These are phyloP conservation scores for Nanorana parkeri DNA, from an alignment of 2,113 vertebrate species.

Conservation along the genomic window DNA sequence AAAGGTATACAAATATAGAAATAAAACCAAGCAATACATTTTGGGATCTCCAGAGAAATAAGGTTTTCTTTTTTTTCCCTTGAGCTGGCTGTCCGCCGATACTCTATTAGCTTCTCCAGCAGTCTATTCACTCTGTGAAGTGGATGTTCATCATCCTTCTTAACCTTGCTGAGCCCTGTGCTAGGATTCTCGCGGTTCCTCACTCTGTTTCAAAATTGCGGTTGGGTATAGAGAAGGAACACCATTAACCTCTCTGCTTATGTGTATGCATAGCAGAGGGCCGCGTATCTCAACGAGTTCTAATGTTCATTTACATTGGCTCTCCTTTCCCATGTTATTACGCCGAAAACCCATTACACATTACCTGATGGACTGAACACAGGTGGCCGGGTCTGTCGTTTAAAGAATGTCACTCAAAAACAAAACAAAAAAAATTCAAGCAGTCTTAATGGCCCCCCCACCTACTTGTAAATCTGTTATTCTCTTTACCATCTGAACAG, in stretches of 20 bases:
- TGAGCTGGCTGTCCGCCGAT: background rate
- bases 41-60: background rate
- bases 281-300: slow-evolving; percentile 37
- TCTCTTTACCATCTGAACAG: too few species aligned
- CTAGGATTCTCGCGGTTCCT: slow-evolving; percentile 40
- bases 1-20: too few species aligned
- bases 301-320: slow-evolving; percentile 47
- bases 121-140: slow-evolving; percentile 49
- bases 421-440: too few species aligned
- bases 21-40: too few species aligned
- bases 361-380: slow-evolving; percentile 2
- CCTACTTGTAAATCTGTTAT: too few species aligned
- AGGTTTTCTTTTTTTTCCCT: background rate
- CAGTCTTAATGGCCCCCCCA: too few species aligned
- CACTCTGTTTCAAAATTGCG: slow-evolving; percentile 52
- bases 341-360: slow-evolving; percentile 35
- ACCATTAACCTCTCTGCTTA: slow-evolving; percentile 52
- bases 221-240: slow-evolving; percentile 52
- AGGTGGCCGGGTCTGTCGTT: too few species aligned
- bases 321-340: slow-evolving; percentile 44
- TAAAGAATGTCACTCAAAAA: too few species aligned
- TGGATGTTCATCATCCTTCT: slow-evolving; percentile 51
- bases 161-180: slow-evolving; percentile 49
- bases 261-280: slow-evolving; percentile 55
- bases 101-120: slow-evolving; percentile 24